Percentiles rank a stretch among this genome's conserved stretches.
Evolutionary conservation across 2,797 vertebrate species (phyloP).

Genomic region (Menidia menidia): DNA sequence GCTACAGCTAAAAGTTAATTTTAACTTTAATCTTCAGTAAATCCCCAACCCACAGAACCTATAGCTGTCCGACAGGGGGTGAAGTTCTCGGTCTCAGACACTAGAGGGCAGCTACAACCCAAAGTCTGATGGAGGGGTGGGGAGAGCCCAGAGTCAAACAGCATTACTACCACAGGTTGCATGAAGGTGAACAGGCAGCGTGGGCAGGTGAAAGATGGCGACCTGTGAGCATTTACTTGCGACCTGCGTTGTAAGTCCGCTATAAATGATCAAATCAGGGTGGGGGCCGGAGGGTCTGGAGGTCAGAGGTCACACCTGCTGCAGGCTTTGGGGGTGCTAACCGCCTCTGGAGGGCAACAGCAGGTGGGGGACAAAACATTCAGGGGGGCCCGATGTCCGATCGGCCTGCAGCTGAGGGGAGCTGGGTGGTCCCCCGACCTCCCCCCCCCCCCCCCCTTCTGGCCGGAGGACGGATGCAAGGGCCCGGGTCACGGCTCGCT

Average conservation of each 20-base stretch:
- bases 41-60: constrained; percentile 42
- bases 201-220: not conserved
- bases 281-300: not conserved
- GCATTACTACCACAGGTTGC: not conserved
- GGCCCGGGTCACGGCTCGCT: constrained; percentile 27
- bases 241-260: constrained; percentile 10
- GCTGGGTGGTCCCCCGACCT: constrained; percentile 52
- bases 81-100: constrained; percentile 48
- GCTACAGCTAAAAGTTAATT: constrained; percentile 61
- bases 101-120: constrained; percentile 73
- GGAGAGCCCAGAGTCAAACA: not conserved
- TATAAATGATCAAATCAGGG: constrained; percentile 17
- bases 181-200: not conserved
- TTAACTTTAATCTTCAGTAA: constrained; percentile 78
- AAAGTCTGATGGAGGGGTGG: constrained; percentile 5
- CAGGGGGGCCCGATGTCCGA: constrained; percentile 32
- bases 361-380: constrained; percentile 58
- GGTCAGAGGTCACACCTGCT: constrained; percentile 66
- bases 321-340: constrained; percentile 34
- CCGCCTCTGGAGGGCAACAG: constrained; percentile 31
- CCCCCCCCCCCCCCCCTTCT: not conserved
- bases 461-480: constrained; percentile 13
- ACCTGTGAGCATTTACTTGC: constrained; percentile 16
- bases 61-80: not conserved
- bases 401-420: constrained; percentile 58